Percentiles rank a stretch among this genome's conserved stretches.
Evolutionary conservation across 1,140 invertebrate genomes (phyloP).

Genomic region (Habropoda laboriosa): DNA sequence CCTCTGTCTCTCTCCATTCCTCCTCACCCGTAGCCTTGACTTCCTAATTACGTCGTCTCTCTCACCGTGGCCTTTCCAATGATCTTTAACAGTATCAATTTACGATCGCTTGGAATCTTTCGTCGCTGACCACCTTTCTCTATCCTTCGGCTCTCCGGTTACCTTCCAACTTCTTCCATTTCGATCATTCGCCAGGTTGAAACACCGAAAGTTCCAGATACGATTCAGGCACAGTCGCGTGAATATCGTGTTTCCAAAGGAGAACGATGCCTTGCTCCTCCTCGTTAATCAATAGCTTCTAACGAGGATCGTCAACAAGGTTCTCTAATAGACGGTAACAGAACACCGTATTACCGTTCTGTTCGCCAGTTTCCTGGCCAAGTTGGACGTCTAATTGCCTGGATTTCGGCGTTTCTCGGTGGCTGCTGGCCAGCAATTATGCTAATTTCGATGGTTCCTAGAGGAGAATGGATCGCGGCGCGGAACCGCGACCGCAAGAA

Average conservation of each 20-base stretch:
- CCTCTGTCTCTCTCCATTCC: not conserved
- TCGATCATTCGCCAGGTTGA: no score
- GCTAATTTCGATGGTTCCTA: not conserved
- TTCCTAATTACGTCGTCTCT: slow-evolving; percentile 16
- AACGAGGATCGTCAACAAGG: not conserved
- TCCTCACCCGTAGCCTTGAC: not conserved
- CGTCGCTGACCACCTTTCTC: no score
- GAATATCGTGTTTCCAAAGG: no score
- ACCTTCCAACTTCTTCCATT: no score
- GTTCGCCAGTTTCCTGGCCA: no score
- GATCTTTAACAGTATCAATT: not conserved
- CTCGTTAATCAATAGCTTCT: no score
- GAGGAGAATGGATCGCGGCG: not conserved
- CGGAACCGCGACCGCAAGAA: not conserved
- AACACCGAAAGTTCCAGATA: no score
- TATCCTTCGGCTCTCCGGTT: no score
- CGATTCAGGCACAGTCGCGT: no score
- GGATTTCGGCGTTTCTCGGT: not conserved
- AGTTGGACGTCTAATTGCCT: not conserved
- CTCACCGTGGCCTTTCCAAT: not conserved
- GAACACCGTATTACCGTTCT: no score
- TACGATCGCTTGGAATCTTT: no score
- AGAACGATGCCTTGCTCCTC: no score
- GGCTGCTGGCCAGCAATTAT: not conserved
- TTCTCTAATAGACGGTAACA: not conserved